These are phyloP conservation scores for Tragelaphus eurycerus DNA, from an alignment of 2,797 vertebrate species.

Conservation along the genomic window DNA sequence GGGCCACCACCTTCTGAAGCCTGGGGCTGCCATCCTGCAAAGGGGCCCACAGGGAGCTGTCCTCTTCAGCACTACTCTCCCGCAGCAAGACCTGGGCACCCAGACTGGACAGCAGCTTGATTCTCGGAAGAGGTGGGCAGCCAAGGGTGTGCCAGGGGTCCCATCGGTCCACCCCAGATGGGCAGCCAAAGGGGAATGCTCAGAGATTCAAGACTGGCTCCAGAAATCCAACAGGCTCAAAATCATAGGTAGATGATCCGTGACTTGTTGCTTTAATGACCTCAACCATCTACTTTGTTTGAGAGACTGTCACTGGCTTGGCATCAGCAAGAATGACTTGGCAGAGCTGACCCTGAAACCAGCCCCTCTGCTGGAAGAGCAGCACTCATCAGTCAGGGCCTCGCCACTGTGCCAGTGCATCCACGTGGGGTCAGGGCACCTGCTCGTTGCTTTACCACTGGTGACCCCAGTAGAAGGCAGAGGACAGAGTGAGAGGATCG, in stretches of 20 bases:
- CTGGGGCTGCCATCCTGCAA: slow-evolving; percentile 58
- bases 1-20: slow-evolving; percentile 59
- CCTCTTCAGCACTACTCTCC: slow-evolving; percentile 79
- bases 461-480: not conserved
- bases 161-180: slow-evolving; percentile 68
- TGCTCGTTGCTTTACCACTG: slow-evolving; percentile 54
- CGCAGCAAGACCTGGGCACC: slow-evolving; percentile 76
- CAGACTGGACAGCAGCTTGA: slow-evolving; percentile 77
- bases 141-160: slow-evolving; percentile 78
- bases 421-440: slow-evolving; percentile 82
- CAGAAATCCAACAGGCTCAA: slow-evolving; percentile 85
- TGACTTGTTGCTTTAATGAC: not conserved
- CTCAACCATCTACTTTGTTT: accelerated
- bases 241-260: slow-evolving; percentile 65
- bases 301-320: not conserved
- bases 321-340: not conserved
- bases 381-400: slow-evolving; percentile 66
- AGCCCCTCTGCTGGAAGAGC: not conserved
- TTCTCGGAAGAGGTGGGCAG: slow-evolving; percentile 80
- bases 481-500: not conserved
- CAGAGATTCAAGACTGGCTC: slow-evolving; percentile 78
- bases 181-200: slow-evolving; percentile 78
- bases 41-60: slow-evolving; percentile 77
- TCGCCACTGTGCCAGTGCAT: slow-evolving; percentile 76
- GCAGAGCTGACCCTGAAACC: not conserved